These are phyloP conservation scores for Apotomis capreana DNA, from an alignment of 2,888 invertebrate species.

Conservation along the genomic window DNA sequence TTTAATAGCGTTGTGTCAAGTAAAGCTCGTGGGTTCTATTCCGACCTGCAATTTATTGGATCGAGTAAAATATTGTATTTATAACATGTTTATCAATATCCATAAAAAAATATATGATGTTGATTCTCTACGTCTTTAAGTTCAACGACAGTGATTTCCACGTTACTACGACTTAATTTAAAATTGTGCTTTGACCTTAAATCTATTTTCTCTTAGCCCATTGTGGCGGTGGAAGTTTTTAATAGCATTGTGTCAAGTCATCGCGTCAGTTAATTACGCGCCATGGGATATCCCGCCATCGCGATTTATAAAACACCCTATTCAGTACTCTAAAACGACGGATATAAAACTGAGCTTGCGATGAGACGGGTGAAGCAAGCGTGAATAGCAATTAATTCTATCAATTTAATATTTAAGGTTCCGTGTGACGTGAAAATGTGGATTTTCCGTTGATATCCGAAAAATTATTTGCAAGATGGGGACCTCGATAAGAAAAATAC, in stretches of 20 bases:
- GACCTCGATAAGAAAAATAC: too few relatives aligned
- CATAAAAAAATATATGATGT: too few relatives aligned
- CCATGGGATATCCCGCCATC: background rate
- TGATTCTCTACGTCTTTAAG: too few relatives aligned
- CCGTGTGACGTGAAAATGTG: background rate
- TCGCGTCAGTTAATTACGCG: constrained; percentile 1
- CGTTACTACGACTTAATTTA: too few relatives aligned
- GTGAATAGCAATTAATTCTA: constrained; percentile 26
- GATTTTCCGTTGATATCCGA: background rate
- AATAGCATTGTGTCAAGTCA: constrained; percentile 34
- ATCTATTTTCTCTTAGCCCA: constrained; percentile 19
- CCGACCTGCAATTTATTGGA: too few relatives aligned
- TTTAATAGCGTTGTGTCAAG: constrained; percentile 32
- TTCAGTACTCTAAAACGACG: background rate
- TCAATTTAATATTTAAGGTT: constrained; percentile 30
- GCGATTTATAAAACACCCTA: background rate
- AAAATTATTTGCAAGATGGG: too few relatives aligned
- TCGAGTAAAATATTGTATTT: too few relatives aligned
- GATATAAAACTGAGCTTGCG: background rate
- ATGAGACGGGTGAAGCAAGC: background rate
- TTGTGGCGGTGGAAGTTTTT: constrained; percentile 10
- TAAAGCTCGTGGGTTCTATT: background rate
- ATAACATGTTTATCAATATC: too few relatives aligned
- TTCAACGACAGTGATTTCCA: too few relatives aligned
- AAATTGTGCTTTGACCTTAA: background rate